These are phyloP conservation scores for Anableps anableps DNA, from an alignment of 2,797 vertebrate species.

Conservation along the genomic window DNA sequence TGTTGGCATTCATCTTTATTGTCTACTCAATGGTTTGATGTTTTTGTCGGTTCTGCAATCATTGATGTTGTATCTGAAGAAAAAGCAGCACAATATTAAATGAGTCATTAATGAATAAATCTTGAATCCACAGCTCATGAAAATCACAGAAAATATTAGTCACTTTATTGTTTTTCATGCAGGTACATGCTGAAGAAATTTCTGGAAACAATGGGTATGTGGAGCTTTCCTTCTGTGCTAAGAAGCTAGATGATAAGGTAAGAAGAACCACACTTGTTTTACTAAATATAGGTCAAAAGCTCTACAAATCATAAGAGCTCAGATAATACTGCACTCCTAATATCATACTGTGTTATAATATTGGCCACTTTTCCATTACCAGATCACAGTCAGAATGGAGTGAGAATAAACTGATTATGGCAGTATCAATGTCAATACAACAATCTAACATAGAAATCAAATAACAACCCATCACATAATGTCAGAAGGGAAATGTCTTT, in stretches of 20 bases:
- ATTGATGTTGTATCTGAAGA: conserved; percentile 8
- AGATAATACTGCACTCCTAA: conserved; percentile 25
- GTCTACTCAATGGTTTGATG: background rate
- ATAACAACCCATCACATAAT: background rate
- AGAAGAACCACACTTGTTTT: conserved; percentile 36
- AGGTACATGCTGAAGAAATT: conserved; percentile 95
- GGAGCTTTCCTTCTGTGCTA: conserved; percentile 91
- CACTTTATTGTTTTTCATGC: conserved; percentile 34
- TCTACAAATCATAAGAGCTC: background rate
- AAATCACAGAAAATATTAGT: conserved; percentile 26
- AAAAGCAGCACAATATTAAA: background rate
- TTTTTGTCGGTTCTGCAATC: background rate
- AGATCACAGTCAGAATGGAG: background rate
- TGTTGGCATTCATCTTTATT: conserved; percentile 2
- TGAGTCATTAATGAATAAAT: background rate
- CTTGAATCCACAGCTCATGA: background rate
- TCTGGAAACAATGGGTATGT: conserved; percentile 95
- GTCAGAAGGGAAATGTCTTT: background rate
- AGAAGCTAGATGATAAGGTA: conserved; percentile 96
- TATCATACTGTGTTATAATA: conserved; percentile 27
- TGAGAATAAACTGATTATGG: background rate
- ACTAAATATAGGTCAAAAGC: conserved; percentile 23
- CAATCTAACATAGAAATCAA: conserved; percentile 3
- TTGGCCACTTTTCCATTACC: background rate
- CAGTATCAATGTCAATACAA: background rate